phyloP scores from a whole-genome alignment of 1,140 invertebrate species.

The Cyclargus thomasi region DNA sequence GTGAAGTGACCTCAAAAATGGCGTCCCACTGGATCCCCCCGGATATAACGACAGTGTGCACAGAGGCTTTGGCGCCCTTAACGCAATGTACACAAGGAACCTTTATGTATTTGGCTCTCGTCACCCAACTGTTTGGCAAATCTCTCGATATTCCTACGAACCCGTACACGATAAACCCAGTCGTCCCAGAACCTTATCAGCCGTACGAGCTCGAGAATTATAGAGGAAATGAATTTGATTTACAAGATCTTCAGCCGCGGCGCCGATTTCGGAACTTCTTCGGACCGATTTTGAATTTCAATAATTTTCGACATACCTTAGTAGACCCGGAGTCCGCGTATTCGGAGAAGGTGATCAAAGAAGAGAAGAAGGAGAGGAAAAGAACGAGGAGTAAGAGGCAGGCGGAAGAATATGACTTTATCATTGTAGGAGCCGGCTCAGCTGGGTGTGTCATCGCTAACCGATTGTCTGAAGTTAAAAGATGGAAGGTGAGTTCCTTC shows the following conservation, averaged over 20 bases:
- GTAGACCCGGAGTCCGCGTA: slow-evolving; percentile 35
- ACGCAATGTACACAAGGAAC: slow-evolving; percentile 76
- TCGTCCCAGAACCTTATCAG: slow-evolving; percentile 10
- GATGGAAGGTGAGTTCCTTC: slow-evolving; percentile 52
- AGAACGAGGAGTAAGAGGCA: slow-evolving; percentile 30
- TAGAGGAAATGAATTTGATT: not conserved
- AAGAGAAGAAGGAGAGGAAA: slow-evolving; percentile 25
- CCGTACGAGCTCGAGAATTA: not conserved
- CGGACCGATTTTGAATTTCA: slow-evolving; percentile 33
- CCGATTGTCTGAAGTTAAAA: slow-evolving; percentile 60
- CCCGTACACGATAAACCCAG: slow-evolving; percentile 4
- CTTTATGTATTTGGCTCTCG: slow-evolving; percentile 75
- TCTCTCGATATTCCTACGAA: slow-evolving; percentile 45
- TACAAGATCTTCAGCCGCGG: slow-evolving; percentile 1
- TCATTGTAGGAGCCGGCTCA: slow-evolving; percentile 61
- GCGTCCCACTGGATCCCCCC: slow-evolving; percentile 69
- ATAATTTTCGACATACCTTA: slow-evolving; percentile 31
- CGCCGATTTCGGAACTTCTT: not conserved
- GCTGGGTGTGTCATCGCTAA: slow-evolving; percentile 62
- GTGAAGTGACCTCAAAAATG: slow-evolving; percentile 15
- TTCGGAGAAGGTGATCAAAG: slow-evolving; percentile 36
- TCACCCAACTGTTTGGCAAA: slow-evolving; percentile 76
- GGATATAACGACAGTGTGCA: slow-evolving; percentile 75
- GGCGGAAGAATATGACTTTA: slow-evolving; percentile 53
- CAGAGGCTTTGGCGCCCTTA: slow-evolving; percentile 62